These are phyloP conservation scores for Cyprinus carpio DNA, from an alignment of 2,113 vertebrate species.

Conservation along the genomic window DNA sequence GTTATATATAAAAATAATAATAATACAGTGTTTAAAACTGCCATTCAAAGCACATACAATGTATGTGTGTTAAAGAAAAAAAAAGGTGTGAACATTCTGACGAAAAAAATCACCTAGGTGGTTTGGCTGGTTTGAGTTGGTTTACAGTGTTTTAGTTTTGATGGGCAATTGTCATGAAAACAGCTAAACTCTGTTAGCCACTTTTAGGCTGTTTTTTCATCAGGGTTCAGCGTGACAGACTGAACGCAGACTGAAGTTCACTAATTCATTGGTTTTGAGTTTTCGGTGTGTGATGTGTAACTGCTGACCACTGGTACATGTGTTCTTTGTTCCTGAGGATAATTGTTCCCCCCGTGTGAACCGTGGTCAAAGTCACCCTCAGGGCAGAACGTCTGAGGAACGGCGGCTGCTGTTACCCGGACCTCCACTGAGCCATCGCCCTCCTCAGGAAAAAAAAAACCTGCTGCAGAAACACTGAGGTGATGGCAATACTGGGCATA, in stretches of 20 bases:
- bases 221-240: neutral
- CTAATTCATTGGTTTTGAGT: neutral
- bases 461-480: slow-evolving; percentile 78
- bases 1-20: neutral
- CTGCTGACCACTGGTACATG: neutral
- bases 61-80: neutral
- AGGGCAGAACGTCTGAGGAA: slow-evolving; percentile 86
- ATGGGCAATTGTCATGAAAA: neutral
- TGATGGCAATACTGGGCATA: slow-evolving; percentile 63
- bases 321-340: slow-evolving; percentile 74
- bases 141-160: neutral
- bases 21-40: neutral
- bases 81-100: neutral
- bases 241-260: neutral
- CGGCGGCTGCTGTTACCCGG: slow-evolving; percentile 80
- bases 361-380: slow-evolving; percentile 87
- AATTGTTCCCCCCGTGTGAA: slow-evolving; percentile 88
- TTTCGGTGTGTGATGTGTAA: neutral
- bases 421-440: slow-evolving; percentile 81
- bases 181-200: neutral
- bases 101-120: neutral
- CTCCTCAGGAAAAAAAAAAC: slow-evolving; percentile 73
- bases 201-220: neutral
- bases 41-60: neutral
- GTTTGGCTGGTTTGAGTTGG: neutral